A percentile compares a stretch with the other conserved stretches of the same genome.
These are phyloP conservation scores for Gracilinanus agilis DNA, from an alignment of 2,113 vertebrate genomes.

Conservation along the genomic window DNA sequence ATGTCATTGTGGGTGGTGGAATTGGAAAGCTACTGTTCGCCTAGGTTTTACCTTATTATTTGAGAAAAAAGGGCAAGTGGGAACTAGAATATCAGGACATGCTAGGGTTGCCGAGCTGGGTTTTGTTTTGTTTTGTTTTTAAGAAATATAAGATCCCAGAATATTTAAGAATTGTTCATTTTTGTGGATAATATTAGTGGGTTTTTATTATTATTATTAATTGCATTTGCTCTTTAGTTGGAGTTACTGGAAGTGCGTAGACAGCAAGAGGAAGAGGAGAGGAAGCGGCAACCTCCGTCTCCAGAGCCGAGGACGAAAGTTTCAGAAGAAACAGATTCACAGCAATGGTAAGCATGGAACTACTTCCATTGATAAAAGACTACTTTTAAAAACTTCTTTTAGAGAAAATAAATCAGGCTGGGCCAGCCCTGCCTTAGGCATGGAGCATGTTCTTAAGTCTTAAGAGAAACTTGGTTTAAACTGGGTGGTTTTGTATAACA, in stretches of 20 bases:
- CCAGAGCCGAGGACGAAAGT: conserved; percentile 86
- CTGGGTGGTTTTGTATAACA: background rate
- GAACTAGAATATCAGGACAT: background rate
- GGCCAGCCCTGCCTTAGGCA: background rate
- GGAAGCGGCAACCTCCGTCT: conserved; percentile 90
- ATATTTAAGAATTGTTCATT: background rate
- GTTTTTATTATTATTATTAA: conserved; percentile 38
- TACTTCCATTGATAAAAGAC: fast-evolving
- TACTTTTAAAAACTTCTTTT: background rate
- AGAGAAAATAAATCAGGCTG: background rate
- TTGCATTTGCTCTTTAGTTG: conserved; percentile 81
- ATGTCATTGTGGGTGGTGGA: background rate
- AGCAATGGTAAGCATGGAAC: conserved; percentile 87
- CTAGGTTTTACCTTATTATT: too few species aligned
- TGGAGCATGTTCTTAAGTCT: background rate
- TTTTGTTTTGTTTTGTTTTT: too few species aligned
- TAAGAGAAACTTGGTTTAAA: background rate
- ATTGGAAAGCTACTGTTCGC: background rate
- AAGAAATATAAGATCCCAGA: background rate
- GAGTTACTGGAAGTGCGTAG: conserved; percentile 97
- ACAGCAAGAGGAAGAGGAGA: conserved; percentile 96
- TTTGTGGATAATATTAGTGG: background rate
- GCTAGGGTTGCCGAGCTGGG: background rate
- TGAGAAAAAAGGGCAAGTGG: background rate
- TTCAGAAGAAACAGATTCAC: conserved; percentile 86